Evolutionary conservation across 2,113 vertebrate species (phyloP).

Genomic region (Platycercus adscitus): DNA sequence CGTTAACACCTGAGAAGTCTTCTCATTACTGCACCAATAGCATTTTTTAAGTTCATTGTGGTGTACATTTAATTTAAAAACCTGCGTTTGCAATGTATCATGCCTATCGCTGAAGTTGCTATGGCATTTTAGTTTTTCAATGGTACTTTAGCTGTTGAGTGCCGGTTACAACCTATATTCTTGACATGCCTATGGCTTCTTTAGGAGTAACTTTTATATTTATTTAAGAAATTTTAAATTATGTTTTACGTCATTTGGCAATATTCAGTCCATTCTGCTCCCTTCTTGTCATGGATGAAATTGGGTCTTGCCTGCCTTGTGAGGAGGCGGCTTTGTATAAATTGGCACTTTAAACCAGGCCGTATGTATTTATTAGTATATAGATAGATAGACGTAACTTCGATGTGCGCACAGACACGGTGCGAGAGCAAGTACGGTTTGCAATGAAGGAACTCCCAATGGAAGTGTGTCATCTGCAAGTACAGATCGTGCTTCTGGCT

Average conservation of each 20-base stretch:
- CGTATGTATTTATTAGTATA: slow-evolving; percentile 67
- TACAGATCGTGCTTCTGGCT: background rate
- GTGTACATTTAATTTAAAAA: slow-evolving; percentile 73
- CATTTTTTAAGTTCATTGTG: slow-evolving; percentile 49
- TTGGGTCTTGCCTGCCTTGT: slow-evolving; percentile 75
- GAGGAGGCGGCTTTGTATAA: slow-evolving; percentile 69
- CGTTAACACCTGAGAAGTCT: background rate
- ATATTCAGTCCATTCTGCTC: slow-evolving; percentile 82
- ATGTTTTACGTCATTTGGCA: slow-evolving; percentile 81
- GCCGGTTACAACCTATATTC: slow-evolving; percentile 77
- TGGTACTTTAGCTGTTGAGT: slow-evolving; percentile 80
- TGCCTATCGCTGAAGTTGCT: slow-evolving; percentile 73
- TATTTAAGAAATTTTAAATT: slow-evolving; percentile 88
- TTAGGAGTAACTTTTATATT: slow-evolving; percentile 86
- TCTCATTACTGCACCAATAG: slow-evolving; percentile 63
- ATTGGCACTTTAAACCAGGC: slow-evolving; percentile 83
- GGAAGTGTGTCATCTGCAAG: background rate
- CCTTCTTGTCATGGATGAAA: slow-evolving; percentile 81
- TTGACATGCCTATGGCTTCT: slow-evolving; percentile 80
- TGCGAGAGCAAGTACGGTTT: slow-evolving; percentile 9
- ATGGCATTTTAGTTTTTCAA: slow-evolving; percentile 70
- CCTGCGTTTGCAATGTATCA: slow-evolving; percentile 66
- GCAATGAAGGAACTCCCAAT: slow-evolving; percentile 74
- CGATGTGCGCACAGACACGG: slow-evolving; percentile 61
- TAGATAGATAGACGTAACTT: background rate